Base-by-base conservation (phyloP, 2,113 vertebrate genomes). In the Nycticorax nycticorax region DNA sequence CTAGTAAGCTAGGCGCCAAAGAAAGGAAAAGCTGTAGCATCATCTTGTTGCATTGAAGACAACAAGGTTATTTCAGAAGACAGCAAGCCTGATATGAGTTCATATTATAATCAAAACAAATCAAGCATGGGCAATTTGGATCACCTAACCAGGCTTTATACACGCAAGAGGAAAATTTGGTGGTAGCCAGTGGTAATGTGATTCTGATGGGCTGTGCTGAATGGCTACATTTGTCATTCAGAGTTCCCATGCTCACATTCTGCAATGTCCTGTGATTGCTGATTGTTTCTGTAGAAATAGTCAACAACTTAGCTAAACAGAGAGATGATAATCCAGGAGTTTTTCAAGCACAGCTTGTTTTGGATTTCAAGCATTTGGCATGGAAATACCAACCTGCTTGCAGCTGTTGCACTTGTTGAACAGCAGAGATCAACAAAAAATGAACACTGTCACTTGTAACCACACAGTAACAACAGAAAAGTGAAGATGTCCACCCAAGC, bases 41-140 rank as follows among this genome's bases (percentile, higher is more conserved):
- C 73, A 66, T 69, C 90, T 7, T 78, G 71, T 50, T 90, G 78
- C 71, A 63, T 4, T 55, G 82, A 88, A 95, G 82, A 85, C 50
- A 96, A 93, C 81, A 85, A 95, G 57, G 84, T 67, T 53, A 94
- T 96, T 95, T 92, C 86, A 93, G 73, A 89, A 92, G 90, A 88
- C 76, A 95, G 78, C 67, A 80, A 96, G 67, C 88, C 82, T 92
- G 82, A 66, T 92, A 92, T 93, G 90, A 94, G 95, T 8, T 77
- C 59, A 77, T 86, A 85, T 93, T 64, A 83, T 86, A 86, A 92
- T 86, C 90, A 83, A 90, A 96, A 83, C 88, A 93, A 96, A 96
- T 90, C 75, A 95, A 74, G 95, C 79, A 13, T 48, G 59, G 59
- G 71, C 75, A 67, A 95, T 96, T 94, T 97, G 95, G 95, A 96